Evolutionary conservation across 2,113 vertebrate species (phyloP), one percentile per base, ranked within the genome.

Genomic region (Triplophysa tibetana): DNA sequence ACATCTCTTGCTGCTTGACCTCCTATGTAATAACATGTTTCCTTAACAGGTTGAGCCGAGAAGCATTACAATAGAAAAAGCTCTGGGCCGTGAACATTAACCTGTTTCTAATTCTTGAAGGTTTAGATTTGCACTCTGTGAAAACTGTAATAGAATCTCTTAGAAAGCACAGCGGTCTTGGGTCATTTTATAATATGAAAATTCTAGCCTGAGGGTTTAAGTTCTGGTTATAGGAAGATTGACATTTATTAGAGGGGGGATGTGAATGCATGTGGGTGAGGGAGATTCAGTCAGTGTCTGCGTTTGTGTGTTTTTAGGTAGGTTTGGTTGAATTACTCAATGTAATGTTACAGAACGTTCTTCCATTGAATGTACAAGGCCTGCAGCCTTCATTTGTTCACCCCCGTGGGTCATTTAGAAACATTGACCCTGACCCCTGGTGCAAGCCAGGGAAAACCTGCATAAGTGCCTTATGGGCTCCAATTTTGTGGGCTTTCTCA

Each of bases 401-500:
- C n/a, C 54, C 17, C 17, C 48, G 9, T n/a, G 65, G 67, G 19
- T 2, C 54, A 10, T 62, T 50, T 26, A 63, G 13, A 33, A 64
- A 68, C 64, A n/a, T n/a, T 58, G 6, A 45, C 41, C 75, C 81
- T 68, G 1, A 73, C 54, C 41, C 74, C 81, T 66, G 2, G 73
- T 63, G 45, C 62, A 21, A 82, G 77, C 85, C 79, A 83, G 82
- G 83, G 83, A 88, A 87, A 88, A 87, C 74, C 50, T 63, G 82
- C 2, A 43, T 26, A 58, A 82, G 81, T 38, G 63, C 2, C 5
- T 82, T 83, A 77, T 77, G 79, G 83, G 78, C 72, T 38, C 80
- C 69, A 75, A 75, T 75, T 70, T 69, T 16, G 9, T 68, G 58
- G 73, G 81, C 81, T 81, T 89, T 86, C 87, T 87, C 88, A 89